Base-by-base conservation (phyloP, 2,888 invertebrate species). In the Erebia epiphron region DNA sequence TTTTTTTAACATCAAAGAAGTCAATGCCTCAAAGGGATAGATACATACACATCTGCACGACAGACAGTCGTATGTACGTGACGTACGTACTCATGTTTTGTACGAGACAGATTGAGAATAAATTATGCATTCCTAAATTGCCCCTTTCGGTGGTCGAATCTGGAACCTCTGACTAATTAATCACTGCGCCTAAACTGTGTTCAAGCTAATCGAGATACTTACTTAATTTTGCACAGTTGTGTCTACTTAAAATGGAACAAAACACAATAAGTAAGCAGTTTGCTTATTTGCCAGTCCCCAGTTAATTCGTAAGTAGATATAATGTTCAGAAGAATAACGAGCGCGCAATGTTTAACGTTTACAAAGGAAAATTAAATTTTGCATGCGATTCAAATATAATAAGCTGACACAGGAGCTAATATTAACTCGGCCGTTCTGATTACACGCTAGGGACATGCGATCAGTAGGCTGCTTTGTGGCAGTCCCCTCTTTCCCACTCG, bases 351-450 rank as follows among this genome's bases (percentile, higher is more conserved):
- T 67, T 62, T 26, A 68, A 54, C 61, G 16, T 49, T 67, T 54
- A 56, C 67, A 50, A 68, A 57, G 68, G 70, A 70, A 65, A 70
- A 70, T 68, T 68, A 65, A 70, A 68, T 70, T 68, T 66, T 41
- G 68, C 16, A 58, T 14, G 67, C 57, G 49, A 56, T 67, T 67
- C 62, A 43, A 54, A 70, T 65, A 65, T 57, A 49, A 57, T 10
- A 49, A 71, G 49, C 68, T 62, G 61, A 50, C 26, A 49, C 46
- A 66, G 52, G 57, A 56, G 68, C 41, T 71, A 68, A 65, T 71
- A 70, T 68, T 70, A 69, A 61, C 49, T 68, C 58, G 58, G 18
- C 18, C 43, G 52, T 64, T 72, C 57, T 70, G 58, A 61, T 70
- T 65, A 60, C 43, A 57, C 57, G 46, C 46, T 13, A 13, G 46